These are phyloP conservation scores for Andrena praecox DNA, from an alignment of 2,888 invertebrate genomes.

Conservation along the genomic window DNA sequence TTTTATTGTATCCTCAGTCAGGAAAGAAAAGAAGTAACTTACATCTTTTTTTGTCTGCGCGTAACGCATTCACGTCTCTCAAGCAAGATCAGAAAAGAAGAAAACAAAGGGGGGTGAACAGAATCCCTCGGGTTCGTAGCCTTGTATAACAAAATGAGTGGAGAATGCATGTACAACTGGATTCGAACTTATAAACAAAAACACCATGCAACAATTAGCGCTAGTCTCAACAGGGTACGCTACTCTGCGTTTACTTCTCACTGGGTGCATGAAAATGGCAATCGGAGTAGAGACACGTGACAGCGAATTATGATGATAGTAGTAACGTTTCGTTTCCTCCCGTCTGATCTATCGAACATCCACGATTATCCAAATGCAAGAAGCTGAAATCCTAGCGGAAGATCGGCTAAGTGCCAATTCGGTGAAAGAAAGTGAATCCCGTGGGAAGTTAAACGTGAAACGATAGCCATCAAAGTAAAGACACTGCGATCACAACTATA, in stretches of 20 bases:
- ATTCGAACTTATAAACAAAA: constrained; percentile 47
- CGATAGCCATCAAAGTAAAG: background rate
- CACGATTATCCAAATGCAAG: background rate
- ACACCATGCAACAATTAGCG: constrained; percentile 64
- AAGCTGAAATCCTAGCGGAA: background rate
- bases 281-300: background rate
- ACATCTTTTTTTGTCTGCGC: background rate
- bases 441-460: background rate
- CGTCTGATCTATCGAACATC: background rate
- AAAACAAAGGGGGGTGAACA: background rate
- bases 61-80: background rate
- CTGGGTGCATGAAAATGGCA: constrained; percentile 12
- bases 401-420: background rate
- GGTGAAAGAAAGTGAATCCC: background rate
- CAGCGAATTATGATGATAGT: constrained; percentile 12
- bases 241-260: constrained; percentile 22
- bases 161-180: constrained; percentile 44
- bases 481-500: constrained; percentile 6
- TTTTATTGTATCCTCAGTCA: too few species aligned
- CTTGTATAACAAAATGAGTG: background rate
- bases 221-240: constrained; percentile 21
- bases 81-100: constrained; percentile 1
- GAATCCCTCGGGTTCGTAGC: background rate
- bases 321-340: background rate
- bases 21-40: background rate